These are phyloP conservation scores for Drosophila melanica DNA, from an alignment of 1,140 invertebrate genomes.

Conservation along the genomic window DNA sequence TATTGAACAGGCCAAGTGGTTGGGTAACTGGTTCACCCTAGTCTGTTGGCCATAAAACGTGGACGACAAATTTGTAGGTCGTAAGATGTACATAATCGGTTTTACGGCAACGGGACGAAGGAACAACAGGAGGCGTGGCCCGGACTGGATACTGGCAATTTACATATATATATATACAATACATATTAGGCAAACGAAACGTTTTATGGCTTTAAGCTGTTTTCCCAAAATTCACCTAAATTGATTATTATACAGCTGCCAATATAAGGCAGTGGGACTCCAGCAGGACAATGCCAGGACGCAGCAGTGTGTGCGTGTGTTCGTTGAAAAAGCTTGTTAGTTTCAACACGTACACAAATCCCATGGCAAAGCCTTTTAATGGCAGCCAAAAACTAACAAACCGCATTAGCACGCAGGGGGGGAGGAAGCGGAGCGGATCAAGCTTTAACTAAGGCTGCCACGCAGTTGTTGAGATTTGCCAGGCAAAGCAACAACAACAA, in stretches of 20 bases:
- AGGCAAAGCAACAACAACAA: constrained; percentile 30
- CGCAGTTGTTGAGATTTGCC: constrained; percentile 74
- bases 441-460: constrained; percentile 69
- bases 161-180: not conserved
- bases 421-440: constrained; percentile 9
- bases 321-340: constrained; percentile 63
- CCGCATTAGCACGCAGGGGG: constrained; percentile 63
- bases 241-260: constrained; percentile 69
- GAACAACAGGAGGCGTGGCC: too few relatives aligned
- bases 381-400: constrained; percentile 79
- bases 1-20: not conserved
- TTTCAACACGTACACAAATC: constrained; percentile 82
- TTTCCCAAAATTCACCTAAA: constrained; percentile 68
- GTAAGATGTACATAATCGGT: constrained; percentile 74
- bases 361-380: constrained; percentile 81
- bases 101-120: not conserved
- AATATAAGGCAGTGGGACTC: constrained; percentile 13
- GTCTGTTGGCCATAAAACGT: constrained; percentile 51
- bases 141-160: too few relatives aligned
- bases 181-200: constrained; percentile 43
- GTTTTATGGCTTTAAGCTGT: constrained; percentile 76
- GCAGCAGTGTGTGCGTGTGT: constrained; percentile 3
- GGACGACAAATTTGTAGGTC: constrained; percentile 65
- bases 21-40: not conserved
- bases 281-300: constrained; percentile 3